Percentiles rank a stretch among this genome's conserved stretches.
phyloP scores from a whole-genome alignment of 1,140 invertebrate species.

The Samia ricini region DNA sequence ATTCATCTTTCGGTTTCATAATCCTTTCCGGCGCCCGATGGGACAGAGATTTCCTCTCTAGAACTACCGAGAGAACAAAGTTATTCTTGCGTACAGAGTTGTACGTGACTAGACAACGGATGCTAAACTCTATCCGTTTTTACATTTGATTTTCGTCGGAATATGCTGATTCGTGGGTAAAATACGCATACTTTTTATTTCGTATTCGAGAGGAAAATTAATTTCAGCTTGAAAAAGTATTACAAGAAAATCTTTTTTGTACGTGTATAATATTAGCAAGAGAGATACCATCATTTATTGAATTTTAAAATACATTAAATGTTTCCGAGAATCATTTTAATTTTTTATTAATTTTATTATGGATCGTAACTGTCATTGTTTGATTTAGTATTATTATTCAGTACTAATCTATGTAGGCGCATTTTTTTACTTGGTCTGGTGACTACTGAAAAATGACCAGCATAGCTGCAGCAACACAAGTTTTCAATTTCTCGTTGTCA shows the following conservation, averaged over 20 bases:
- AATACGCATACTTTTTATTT: conserved; percentile 11
- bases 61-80: conserved; percentile 21
- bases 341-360: neutral
- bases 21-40: conserved; percentile 21
- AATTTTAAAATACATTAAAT: too few species aligned
- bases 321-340: too few species aligned
- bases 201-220: neutral
- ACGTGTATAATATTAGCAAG: neutral
- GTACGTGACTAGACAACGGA: conserved; percentile 28
- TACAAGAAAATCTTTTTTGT: neutral
- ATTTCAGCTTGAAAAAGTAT: neutral
- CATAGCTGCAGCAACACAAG: too few species aligned
- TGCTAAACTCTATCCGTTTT: conserved; percentile 20
- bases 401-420: too few species aligned
- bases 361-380: too few species aligned
- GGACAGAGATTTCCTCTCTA: conserved; percentile 13
- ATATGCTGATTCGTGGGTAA: conserved; percentile 15
- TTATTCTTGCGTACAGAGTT: conserved; percentile 19
- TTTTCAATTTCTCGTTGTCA: too few species aligned
- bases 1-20: conserved; percentile 22
- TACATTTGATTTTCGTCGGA: conserved; percentile 21
- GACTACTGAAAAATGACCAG: too few species aligned
- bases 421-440: too few species aligned
- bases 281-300: neutral
- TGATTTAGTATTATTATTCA: too few species aligned